Conservation (phyloP, 1,140 invertebrate genomes). For the Orchestia grillus region DNA sequence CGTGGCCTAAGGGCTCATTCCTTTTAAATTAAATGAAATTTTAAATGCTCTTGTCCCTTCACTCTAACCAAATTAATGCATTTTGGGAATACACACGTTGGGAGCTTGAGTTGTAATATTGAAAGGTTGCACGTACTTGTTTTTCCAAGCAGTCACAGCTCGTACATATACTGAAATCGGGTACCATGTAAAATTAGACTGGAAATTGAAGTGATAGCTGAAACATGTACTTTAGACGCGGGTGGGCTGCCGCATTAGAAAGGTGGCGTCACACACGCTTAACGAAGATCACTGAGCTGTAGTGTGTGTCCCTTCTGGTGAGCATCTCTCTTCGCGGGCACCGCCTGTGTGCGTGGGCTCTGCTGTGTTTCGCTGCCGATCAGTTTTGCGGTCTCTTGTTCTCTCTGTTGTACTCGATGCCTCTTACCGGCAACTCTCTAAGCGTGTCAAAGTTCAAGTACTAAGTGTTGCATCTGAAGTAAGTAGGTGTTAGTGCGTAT, state of each 20-base stretch:
- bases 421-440: neutral
- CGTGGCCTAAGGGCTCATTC: neutral
- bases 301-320: neutral
- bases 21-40: neutral
- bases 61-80: neutral
- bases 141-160: neutral
- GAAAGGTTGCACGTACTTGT: neutral
- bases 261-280: neutral
- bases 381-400: neutral
- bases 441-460: neutral
- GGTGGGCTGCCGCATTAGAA: neutral
- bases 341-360: neutral
- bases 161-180: neutral
- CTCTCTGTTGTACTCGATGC: neutral
- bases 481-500: neutral
- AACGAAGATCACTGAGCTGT: neutral
- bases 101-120: neutral
- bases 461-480: neutral
- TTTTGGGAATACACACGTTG: neutral
- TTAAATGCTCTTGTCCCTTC: neutral
- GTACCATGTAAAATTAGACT: neutral
- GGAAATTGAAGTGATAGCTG: neutral
- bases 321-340: neutral
- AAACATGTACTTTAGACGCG: neutral
- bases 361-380: neutral